Base-by-base conservation (phyloP, 2,797 vertebrate genomes). In the Momotus momota region DNA sequence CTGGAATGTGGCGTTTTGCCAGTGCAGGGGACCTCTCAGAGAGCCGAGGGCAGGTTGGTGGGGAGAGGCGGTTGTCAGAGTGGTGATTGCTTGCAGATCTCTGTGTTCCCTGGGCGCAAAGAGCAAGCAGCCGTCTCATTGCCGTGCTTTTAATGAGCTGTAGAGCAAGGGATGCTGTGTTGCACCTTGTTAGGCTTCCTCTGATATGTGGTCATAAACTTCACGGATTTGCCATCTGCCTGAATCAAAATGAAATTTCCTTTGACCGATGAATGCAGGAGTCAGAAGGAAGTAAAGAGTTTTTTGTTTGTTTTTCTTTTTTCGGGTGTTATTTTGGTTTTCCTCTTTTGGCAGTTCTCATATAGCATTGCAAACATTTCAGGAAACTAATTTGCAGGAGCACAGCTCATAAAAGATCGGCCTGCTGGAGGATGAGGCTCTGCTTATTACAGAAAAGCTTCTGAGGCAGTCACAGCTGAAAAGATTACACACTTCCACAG, bases 391-490 rank as follows among this genome's bases (percentile, higher is more conserved):
- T 95, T 90, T 96, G 35, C 75, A 81, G 79, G 71, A 95, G 45
- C 66, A 77, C 23, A 86, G 81, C 94, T 94, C 73, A 81, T 96
- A 87, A 93, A 91, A 93, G 88, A 79, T 86, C 3, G 15, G 58
- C 60, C 81, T 96, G 91, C 89, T 6, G 12, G 81, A 92, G 90
- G 75, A 96, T 0, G 12, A 85, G 72, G 31, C 54, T 94, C 70
- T 93, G 79, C 85, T 94, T 95, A 84, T 97, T 96, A 87, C 82
- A 81, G 83, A 93, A 96, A 81, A 85, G 52, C 77, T 92, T 94
- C 86, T 71, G 84, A 94, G 93, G 72, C 91, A 77, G 69, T 94
- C 90, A 86, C 61, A 86, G 74, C 88, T 90, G 88, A 87, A 77
- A 94, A 95, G 88, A 95, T 84, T 93, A 43, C 85, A 93, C 78